Percentiles rank a stretch among this genome's conserved stretches.
Evolutionary conservation across 2,113 vertebrate genomes (phyloP).

Genomic region (Acanthisitta chloris): DNA sequence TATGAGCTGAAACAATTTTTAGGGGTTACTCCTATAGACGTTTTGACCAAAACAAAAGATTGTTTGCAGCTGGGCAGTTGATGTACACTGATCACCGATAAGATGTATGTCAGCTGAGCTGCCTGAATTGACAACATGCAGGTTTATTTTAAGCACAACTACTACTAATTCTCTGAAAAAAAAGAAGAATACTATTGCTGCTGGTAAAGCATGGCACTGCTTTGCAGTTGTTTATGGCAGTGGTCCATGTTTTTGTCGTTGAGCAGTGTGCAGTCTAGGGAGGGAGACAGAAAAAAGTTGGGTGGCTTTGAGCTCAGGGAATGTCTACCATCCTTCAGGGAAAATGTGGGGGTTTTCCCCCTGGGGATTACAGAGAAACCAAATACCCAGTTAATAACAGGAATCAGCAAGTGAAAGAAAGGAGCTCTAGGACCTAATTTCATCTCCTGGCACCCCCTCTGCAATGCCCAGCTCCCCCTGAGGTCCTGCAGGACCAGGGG

Average conservation of each 20-base stretch:
- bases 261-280: background rate
- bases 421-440: background rate
- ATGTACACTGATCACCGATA: background rate
- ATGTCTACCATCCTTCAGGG: background rate
- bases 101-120: background rate
- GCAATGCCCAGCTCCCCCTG: rapidly evolving
- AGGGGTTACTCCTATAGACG: background rate
- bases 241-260: background rate
- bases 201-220: background rate
- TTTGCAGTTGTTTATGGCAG: background rate
- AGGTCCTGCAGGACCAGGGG: rapidly evolving
- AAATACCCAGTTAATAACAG: background rate
- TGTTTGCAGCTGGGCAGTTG: background rate
- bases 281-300: background rate
- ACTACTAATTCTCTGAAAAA: background rate
- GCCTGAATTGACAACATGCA: background rate
- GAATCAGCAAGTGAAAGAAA: background rate
- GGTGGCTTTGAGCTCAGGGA: background rate
- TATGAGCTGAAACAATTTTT: background rate
- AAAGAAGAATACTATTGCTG: background rate
- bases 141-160: background rate
- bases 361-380: background rate
- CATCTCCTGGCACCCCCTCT: background rate
- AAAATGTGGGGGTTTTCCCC: too few relatives aligned
- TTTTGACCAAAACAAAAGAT: background rate